These are phyloP conservation scores for Coranthus polyacanthus DNA, from an alignment of 2,797 vertebrate species.

Conservation along the genomic window DNA sequence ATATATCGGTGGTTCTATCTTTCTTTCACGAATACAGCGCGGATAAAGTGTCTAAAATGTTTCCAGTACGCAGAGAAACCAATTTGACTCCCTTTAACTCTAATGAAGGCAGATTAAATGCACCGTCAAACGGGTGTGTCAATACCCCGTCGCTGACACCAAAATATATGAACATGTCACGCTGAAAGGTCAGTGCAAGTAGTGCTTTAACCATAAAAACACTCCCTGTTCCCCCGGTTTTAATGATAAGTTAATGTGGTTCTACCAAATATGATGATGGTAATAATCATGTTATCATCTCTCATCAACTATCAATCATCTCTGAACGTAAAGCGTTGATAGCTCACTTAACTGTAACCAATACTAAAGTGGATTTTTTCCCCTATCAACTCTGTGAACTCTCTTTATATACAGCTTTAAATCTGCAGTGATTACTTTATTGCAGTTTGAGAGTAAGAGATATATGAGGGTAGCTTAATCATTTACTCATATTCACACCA, in stretches of 20 bases:
- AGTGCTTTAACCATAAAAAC: constrained; percentile 4
- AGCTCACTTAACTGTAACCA: not conserved
- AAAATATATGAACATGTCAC: not conserved
- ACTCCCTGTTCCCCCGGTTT: not conserved
- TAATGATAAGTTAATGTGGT: not conserved
- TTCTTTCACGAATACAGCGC: too few species aligned
- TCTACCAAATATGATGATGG: not conserved
- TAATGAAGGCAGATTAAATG: too few species aligned
- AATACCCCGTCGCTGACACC: too few species aligned
- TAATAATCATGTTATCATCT: not conserved
- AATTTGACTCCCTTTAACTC: too few species aligned
- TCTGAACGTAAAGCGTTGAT: not conserved
- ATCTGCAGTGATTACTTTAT: constrained; percentile 58
- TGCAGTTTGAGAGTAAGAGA: constrained; percentile 39
- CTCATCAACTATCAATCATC: not conserved
- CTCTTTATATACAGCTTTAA: constrained; percentile 27
- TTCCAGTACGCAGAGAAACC: too few species aligned
- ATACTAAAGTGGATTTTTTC: not conserved
- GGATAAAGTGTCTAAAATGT: too few species aligned
- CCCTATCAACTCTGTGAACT: constrained; percentile 52
- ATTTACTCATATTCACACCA: constrained; percentile 55
- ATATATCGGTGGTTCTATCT: too few species aligned
- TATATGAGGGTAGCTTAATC: constrained; percentile 50
- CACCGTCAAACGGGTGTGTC: too few species aligned
- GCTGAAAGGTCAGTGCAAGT: not conserved